phyloP scores from a whole-genome alignment of 1,140 invertebrate species.

The Drosophila navojoa region DNA sequence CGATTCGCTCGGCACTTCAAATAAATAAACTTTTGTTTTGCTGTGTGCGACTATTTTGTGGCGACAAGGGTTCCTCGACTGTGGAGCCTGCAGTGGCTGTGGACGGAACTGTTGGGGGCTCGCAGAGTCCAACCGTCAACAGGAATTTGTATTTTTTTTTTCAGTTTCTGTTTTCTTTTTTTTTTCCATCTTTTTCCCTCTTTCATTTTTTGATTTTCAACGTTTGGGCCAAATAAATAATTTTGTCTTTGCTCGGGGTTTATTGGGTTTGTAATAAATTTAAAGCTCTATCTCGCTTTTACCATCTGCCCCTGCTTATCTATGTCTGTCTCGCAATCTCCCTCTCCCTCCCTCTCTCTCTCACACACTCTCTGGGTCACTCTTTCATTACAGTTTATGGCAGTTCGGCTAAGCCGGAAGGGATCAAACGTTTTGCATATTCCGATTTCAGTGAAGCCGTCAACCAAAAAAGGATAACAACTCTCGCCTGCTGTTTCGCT shows the following conservation, averaged over 20 bases:
- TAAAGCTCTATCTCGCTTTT: conserved; percentile 43
- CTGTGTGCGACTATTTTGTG: conserved; percentile 51
- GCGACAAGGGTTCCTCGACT: not conserved
- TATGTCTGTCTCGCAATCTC: not conserved
- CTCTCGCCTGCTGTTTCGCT: conserved; percentile 34
- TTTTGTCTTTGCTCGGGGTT: conserved; percentile 51
- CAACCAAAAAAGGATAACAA: conserved; percentile 52
- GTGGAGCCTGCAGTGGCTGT: not conserved
- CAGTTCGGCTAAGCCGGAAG: conserved; percentile 70
- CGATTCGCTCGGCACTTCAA: conserved; percentile 14
- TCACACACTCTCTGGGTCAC: not conserved
- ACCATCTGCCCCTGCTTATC: not conserved
- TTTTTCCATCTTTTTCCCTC: too few relatives aligned
- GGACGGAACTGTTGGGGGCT: not conserved
- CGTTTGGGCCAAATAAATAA: conserved; percentile 62
- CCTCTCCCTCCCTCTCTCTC: not conserved
- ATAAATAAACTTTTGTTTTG: conserved; percentile 66
- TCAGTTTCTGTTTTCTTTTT: too few relatives aligned
- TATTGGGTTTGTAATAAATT: conserved; percentile 68
- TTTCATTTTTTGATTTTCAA: conserved; percentile 33
- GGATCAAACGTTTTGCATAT: conserved; percentile 75
- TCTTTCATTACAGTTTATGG: conserved; percentile 68
- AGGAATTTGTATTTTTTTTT: conserved; percentile 1
- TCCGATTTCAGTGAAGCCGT: conserved; percentile 28
- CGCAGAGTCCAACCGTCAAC: conserved; percentile 1